phyloP scores from a whole-genome alignment of 2,888 invertebrate species.

The Ctenicera cuprea region DNA sequence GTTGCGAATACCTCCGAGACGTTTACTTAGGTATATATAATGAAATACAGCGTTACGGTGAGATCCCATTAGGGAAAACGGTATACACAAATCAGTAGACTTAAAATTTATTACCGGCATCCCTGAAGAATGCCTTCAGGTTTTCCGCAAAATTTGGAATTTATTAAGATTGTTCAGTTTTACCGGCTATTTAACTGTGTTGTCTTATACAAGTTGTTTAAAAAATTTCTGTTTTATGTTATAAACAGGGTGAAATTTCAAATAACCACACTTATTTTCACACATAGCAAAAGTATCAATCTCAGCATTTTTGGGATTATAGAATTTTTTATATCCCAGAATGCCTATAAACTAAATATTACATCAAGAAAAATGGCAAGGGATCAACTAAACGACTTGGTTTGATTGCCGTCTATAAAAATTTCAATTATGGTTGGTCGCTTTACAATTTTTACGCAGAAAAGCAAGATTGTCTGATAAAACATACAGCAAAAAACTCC shows the following conservation, averaged over 20 bases:
- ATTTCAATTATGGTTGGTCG: slow-evolving; percentile 24
- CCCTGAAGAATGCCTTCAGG: slow-evolving; percentile 13
- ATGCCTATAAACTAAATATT: slow-evolving; percentile 3
- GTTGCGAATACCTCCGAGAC: not conserved
- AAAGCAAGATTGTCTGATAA: not conserved
- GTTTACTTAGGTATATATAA: slow-evolving; percentile 25
- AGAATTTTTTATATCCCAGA: slow-evolving; percentile 1
- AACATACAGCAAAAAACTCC: too few relatives aligned
- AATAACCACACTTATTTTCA: not conserved
- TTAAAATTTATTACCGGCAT: slow-evolving; percentile 5
- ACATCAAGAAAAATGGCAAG: not conserved
- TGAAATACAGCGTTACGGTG: slow-evolving; percentile 5
- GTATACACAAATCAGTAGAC: slow-evolving; percentile 13
- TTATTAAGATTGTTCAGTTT: not conserved
- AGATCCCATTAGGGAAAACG: slow-evolving; percentile 19
- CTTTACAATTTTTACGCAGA: not conserved
- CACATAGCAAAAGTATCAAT: not conserved
- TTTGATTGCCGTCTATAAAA: slow-evolving; percentile 22
- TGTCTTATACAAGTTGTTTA: not conserved
- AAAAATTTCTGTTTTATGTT: not conserved
- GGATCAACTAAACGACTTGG: slow-evolving; percentile 9
- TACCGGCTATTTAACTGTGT: not conserved
- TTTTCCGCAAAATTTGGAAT: slow-evolving; percentile 6
- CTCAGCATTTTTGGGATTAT: slow-evolving; percentile 2
- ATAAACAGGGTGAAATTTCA: not conserved